Conservation (phyloP, 2,797 vertebrate genomes). For the Jordanella pulchra region DNA sequence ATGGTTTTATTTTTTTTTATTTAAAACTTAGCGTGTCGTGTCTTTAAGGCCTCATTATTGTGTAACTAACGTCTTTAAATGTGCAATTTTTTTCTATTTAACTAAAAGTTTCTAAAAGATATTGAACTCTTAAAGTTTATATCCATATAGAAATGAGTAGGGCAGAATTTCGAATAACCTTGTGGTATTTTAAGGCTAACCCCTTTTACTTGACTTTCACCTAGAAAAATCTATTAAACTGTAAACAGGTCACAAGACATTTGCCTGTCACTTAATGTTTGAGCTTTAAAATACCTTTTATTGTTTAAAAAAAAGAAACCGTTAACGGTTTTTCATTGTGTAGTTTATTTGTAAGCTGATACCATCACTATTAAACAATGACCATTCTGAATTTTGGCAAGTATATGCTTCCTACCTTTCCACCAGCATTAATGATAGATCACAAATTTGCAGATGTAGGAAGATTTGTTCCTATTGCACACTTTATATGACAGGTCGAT, state of each 20-base stretch:
- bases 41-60: background rate
- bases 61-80: background rate
- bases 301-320: too few relatives aligned
- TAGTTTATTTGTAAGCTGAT: background rate
- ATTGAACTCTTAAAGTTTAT: too few relatives aligned
- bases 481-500: background rate
- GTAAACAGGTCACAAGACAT: background rate
- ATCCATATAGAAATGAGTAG: too few relatives aligned
- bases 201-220: background rate
- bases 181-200: too few relatives aligned
- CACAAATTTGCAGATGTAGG: background rate
- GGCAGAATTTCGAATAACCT: too few relatives aligned
- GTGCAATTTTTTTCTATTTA: too few relatives aligned
- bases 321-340: background rate
- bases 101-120: too few relatives aligned
- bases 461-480: background rate
- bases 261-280: background rate
- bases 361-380: background rate
- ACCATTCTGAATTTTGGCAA: background rate
- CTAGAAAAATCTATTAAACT: background rate
- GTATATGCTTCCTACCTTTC: background rate
- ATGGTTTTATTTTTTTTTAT: background rate
- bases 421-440: background rate
- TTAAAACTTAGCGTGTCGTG: background rate
- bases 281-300: background rate